These are phyloP conservation scores for Tenrec ecaudatus DNA, from an alignment of 2,113 vertebrate genomes.

Conservation along the genomic window DNA sequence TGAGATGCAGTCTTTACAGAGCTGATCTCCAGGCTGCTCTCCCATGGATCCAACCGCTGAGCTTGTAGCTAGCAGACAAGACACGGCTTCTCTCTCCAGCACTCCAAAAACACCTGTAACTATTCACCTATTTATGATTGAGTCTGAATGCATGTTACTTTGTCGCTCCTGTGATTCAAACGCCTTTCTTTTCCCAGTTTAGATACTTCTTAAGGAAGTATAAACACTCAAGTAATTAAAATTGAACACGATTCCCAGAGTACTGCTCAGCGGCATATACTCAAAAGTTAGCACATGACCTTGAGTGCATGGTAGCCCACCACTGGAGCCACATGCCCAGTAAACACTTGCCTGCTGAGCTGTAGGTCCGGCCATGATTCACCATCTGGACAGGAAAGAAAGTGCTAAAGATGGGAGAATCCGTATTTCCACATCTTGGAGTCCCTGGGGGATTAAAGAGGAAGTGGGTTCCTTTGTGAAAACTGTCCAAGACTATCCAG, in stretches of 20 bases:
- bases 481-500: slow-evolving; percentile 48
- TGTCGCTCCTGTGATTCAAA: not conserved
- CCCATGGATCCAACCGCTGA: not conserved
- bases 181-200: not conserved
- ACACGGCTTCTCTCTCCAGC: not conserved
- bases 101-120: not conserved
- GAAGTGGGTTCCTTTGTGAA: slow-evolving; percentile 57
- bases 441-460: slow-evolving; percentile 16
- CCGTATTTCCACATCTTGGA: slow-evolving; percentile 18
- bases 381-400: slow-evolving; percentile 3
- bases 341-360: not conserved
- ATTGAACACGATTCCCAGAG: not conserved
- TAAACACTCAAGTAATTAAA: slow-evolving; percentile 29
- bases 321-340: not conserved
- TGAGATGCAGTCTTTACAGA: not conserved
- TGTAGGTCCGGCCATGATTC: slow-evolving; percentile 7
- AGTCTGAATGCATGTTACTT: not conserved
- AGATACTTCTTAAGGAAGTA: slow-evolving; percentile 35
- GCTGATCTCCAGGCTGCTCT: not conserved
- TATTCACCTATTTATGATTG: slow-evolving; percentile 4
- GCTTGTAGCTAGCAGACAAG: not conserved
- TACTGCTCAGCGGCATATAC: not conserved
- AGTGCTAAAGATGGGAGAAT: not conserved
- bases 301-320: not conserved
- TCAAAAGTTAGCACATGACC: not conserved